Percentiles rank a stretch among this genome's conserved stretches.
Evolutionary conservation across 1,140 invertebrate genomes (phyloP).

Genomic region (Reticulitermes speratus): DNA sequence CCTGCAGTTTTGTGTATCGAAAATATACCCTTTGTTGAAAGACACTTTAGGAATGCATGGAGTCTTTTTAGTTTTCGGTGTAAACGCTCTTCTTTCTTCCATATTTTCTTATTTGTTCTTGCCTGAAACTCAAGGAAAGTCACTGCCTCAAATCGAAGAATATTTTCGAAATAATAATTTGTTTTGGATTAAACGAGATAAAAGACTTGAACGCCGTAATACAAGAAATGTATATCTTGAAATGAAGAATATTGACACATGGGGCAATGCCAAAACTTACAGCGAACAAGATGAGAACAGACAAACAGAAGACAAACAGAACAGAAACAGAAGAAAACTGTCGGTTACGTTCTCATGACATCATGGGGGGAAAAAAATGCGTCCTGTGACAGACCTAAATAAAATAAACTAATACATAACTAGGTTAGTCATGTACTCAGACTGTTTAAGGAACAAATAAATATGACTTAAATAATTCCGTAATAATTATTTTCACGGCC

Average conservation of each 20-base stretch:
- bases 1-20: conserved; percentile 68
- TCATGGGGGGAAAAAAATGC: background rate
- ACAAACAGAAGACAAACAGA: background rate
- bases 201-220: background rate
- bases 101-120: conserved; percentile 69
- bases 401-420: no score
- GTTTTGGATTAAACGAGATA: conserved; percentile 52
- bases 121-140: conserved; percentile 80
- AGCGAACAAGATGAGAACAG: background rate
- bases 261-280: background rate
- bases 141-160: conserved; percentile 75
- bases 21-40: conserved; percentile 65
- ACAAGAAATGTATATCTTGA: background rate
- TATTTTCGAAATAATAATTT: conserved; percentile 67
- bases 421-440: no score
- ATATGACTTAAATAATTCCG: no score
- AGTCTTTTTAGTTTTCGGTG: conserved; percentile 67
- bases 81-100: conserved; percentile 56
- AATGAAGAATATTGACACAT: background rate
- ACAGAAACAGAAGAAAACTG: background rate
- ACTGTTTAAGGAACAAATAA: no score
- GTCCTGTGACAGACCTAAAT: no score
- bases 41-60: conserved; percentile 58
- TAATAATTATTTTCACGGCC: no score
- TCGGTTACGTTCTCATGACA: background rate